Evolutionary conservation across 2,888 invertebrate species (phyloP), one percentile per base, ranked within the genome.

Genomic region (Tricholauxania praeusta): DNA sequence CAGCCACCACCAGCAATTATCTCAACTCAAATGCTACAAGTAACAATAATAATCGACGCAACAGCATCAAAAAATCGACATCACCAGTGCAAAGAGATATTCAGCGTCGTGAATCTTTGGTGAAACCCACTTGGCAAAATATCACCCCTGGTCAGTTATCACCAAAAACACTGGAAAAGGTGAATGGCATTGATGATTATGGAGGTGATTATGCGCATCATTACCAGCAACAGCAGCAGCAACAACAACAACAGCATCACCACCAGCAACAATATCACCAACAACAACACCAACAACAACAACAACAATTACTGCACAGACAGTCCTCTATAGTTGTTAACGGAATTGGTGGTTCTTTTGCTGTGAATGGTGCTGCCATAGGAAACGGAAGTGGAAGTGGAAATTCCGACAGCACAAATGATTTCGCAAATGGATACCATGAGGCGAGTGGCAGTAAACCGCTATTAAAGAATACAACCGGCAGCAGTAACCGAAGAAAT

Each of bases 81-180:
- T 75, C 71, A 48, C 76, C 75, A 28, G 68, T 75, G 78, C 78
- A 1, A 53, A 53, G 73, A 77, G 62, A 66, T 78, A 75, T 81
- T 74, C 73, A 81, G 72, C 81, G 88, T 1, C 83, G 87, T 14
- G 87, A 88, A 60, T 88, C 88, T 0, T 74, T 88, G 73, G 86
- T 87, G 28, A 88, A 88, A 74, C 87, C 87, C 57, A 87, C 88
- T 51, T 87, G 87, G 87, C 88, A 87, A 80, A 85, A 87, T 76
- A 87, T 87, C 48, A 84, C 84, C 3, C 87, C 87, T 0, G 87
- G 87, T 47, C 87, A 87, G 76, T 77, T 86, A 74, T 84, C 86
- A 15, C 80, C 84, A 3, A 85, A 85, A 71, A 86, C 86, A 15
- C 78, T 86, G 76, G 86, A 86, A 76, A 85, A 84, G 77, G 84